Conservation (phyloP, 2,113 vertebrate species). For the Alethe castanea region DNA sequence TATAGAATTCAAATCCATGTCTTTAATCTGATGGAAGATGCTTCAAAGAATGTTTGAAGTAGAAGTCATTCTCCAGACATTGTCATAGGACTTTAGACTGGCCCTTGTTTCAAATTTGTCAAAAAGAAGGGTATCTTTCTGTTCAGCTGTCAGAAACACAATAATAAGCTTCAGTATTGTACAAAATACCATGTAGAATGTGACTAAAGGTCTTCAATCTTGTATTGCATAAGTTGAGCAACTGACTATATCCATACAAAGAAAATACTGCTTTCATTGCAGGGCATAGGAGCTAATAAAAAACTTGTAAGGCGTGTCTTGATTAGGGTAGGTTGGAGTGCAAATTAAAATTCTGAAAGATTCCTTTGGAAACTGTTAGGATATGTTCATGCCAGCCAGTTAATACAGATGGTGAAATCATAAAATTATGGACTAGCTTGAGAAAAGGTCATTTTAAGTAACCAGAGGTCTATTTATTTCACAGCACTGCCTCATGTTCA, state of each 20-base stretch:
- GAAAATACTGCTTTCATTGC: neutral
- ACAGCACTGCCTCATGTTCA: neutral
- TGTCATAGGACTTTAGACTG: neutral
- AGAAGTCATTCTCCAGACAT: neutral
- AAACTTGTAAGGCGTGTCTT: neutral
- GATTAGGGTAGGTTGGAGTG: neutral
- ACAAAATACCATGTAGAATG: neutral
- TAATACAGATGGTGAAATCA: neutral
- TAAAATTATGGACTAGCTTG: neutral
- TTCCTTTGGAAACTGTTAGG: neutral
- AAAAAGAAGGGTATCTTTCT: neutral
- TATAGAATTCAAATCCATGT: neutral
- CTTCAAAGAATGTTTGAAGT: neutral
- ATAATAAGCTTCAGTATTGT: neutral
- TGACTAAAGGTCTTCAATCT: neutral
- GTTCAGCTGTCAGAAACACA: neutral
- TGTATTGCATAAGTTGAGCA: neutral
- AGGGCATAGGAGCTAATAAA: neutral
- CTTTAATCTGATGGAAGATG: neutral
- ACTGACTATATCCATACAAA: neutral
- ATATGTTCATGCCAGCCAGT: neutral
- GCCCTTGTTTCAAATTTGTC: neutral
- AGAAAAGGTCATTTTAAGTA: neutral
- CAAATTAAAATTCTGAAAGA: neutral
- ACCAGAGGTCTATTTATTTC: neutral